phyloP scores from a whole-genome alignment of 2,113 vertebrate species.

The Python bivittatus region DNA sequence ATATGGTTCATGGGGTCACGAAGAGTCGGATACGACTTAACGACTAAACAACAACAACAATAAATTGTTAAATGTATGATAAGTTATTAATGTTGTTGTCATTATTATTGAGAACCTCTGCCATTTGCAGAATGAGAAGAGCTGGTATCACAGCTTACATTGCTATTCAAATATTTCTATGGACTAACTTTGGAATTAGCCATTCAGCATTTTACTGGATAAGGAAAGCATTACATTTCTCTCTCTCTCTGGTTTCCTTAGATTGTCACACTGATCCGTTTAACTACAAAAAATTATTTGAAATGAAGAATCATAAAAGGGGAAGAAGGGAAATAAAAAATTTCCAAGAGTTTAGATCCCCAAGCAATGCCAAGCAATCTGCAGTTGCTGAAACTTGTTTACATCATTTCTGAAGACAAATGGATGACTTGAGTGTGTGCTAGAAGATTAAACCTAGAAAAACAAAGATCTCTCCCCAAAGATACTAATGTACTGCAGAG shows the following conservation, averaged over 20 bases:
- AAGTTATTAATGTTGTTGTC: too few relatives aligned
- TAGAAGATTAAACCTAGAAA: conserved; percentile 65
- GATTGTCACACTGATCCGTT: conserved; percentile 67
- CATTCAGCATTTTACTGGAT: conserved; percentile 34
- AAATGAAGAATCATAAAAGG: conserved; percentile 59
- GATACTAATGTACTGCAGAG: conserved; percentile 63
- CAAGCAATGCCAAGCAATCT: conserved; percentile 60
- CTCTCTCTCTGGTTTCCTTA: conserved; percentile 62
- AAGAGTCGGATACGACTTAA: too few relatives aligned
- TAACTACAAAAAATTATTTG: conserved; percentile 70
- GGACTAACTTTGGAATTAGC: conserved; percentile 39
- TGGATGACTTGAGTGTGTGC: conserved; percentile 46
- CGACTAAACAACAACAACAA: too few relatives aligned
- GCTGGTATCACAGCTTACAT: not conserved
- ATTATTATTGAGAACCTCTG: not conserved
- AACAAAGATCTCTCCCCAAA: conserved; percentile 59
- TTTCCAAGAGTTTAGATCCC: conserved; percentile 46
- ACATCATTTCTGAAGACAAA: conserved; percentile 66
- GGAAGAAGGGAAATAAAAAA: conserved; percentile 11
- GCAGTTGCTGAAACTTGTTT: conserved; percentile 59
- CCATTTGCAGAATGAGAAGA: conserved; percentile 32
- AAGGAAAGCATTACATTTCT: conserved; percentile 42
- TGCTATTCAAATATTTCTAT: conserved; percentile 29
- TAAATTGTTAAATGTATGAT: too few relatives aligned
- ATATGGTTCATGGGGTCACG: too few relatives aligned